Base-by-base conservation (phyloP, 2,113 vertebrate genomes). In the Oenanthe melanoleuca region DNA sequence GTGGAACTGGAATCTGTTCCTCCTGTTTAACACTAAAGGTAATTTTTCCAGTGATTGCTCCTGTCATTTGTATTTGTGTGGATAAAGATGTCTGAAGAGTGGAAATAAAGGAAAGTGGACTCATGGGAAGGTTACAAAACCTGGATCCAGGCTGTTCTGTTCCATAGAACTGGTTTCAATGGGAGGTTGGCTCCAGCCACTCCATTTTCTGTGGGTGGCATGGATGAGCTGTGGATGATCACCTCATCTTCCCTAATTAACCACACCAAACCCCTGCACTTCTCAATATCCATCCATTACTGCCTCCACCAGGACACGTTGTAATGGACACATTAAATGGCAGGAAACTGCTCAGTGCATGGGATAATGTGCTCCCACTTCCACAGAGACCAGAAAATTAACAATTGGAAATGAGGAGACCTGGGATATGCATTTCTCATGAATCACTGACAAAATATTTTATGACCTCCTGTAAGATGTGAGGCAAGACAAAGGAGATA, bases 361-460 rank as follows among this genome's bases (percentile, higher is more conserved):
- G 6, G 90, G 94, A 65, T 93, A 82, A 92, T 66, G n/a, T 2
- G 12, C 37, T 95, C 82, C 21, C 59, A 77, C 74, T 78, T 90
- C 79, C 56, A 88, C 55, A 61, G 8, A 28, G 95, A 70, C 0
- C 37, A 73, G 94, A 50, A 74, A 94, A 94, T 96, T 59, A 97
- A 74, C 90, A 90, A 55, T 90, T 22, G 75, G 95, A 96, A 96
- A 95, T 95, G 74, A 94, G 71, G 64, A 0, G 2, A 74, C 71
- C 92, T 89, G 60, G 17, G 86, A 72, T 85, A 80, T 7, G 67
- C 9, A 67, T 79, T 86, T 79, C 88, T 88, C 96, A 94, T 96
- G 91, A 93, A 96, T 94, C 92, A 94, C 86, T 95, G 92, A 94
- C 95, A 96, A 93, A 93, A 49, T 94, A 91, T 83, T 94, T 96